Base-by-base conservation (phyloP, 2,113 vertebrate species). In the Panurus biarmicus region DNA sequence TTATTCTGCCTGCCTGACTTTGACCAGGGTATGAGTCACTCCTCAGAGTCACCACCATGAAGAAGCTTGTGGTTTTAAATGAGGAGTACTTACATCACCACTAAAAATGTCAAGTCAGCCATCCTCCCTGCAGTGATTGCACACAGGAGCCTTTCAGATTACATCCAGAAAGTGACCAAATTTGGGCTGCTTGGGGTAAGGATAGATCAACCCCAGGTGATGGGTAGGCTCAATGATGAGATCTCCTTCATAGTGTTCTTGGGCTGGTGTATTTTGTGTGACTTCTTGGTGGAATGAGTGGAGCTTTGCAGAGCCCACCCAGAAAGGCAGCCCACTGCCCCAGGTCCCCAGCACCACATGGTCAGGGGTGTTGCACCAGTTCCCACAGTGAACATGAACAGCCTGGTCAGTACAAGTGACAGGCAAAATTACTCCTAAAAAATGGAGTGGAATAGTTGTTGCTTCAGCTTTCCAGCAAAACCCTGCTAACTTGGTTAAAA, bases 81-180 rank as follows among this genome's bases (percentile, higher is more conserved):
- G 61, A 71, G 38, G 47, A 35, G 38, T 81, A 45, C 62, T 93
- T 69, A 44, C 53, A 64, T 88, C 89, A 80, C 60, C 75, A 38
- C 54, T 79, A n/a, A 88, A 94, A 90, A 71, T 60, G 85, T 36
- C 78, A 11, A 90, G 54, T 94, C 95, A 87, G 89, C 91, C n/a
- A 8, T 93, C n/a, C 40, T 89, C 26, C 51, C 61, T 60, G 7
- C 71, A 91, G 53, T 22, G 57, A n/a, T 87, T 71, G 28, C 56
- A 33, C 44, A 23, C 24, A 44, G 38, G n/a, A 74, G 65, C 13
- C 70, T 85, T 85, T 64, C 44, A 84, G 86, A 18, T 19, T 58
- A 0, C 17, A 16, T 58, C 26, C 73, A 81, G 45, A 72, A 51
- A 74, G 18, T 0, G 3, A 47, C 47, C 23, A 50, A 18, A 33